Percentiles rank a stretch among this genome's conserved stretches.
These are phyloP conservation scores for Drosophila demipolita DNA, from an alignment of 2,888 invertebrate species.

Conservation along the genomic window DNA sequence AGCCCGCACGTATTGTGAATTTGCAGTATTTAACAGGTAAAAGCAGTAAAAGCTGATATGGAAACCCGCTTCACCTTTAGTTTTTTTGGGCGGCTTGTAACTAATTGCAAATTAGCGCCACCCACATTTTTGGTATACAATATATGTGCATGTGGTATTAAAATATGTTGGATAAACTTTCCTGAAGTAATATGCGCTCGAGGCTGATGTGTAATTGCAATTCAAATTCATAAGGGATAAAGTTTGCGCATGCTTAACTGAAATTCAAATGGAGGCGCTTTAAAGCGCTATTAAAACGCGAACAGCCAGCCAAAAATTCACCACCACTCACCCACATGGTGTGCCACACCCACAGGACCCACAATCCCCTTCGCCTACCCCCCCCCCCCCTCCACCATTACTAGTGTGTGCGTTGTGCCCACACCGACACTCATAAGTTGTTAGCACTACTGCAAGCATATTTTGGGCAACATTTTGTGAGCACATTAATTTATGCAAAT, in stretches of 20 bases:
- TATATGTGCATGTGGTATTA: constrained; percentile 40
- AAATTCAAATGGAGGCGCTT: constrained; percentile 59
- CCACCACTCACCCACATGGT: constrained; percentile 42
- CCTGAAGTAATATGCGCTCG: constrained; percentile 45
- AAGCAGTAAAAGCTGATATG: constrained; percentile 39
- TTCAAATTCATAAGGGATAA: constrained; percentile 60
- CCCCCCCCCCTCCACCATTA: not conserved
- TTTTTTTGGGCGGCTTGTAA: constrained; percentile 29
- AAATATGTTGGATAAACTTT: constrained; percentile 55
- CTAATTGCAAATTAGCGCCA: constrained; percentile 56
- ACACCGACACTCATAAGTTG: constrained; percentile 22
- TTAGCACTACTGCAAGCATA: constrained; percentile 40
- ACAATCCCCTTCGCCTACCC: not conserved
- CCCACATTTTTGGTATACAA: constrained; percentile 21
- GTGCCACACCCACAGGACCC: constrained; percentile 10
- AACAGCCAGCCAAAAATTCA: constrained; percentile 18
- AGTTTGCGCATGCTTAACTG: constrained; percentile 58
- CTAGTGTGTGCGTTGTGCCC: constrained; percentile 4
- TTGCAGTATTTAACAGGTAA: constrained; percentile 5
- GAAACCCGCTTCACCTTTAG: constrained; percentile 27
- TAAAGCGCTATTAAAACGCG: constrained; percentile 68
- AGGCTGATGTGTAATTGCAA: constrained; percentile 65
- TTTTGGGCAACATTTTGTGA: constrained; percentile 75
- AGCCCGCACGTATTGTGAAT: constrained; percentile 35
- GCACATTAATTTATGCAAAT: constrained; percentile 79